Conservation (phyloP, 2,797 vertebrate species). For the Distichodus sexfasciatus region DNA sequence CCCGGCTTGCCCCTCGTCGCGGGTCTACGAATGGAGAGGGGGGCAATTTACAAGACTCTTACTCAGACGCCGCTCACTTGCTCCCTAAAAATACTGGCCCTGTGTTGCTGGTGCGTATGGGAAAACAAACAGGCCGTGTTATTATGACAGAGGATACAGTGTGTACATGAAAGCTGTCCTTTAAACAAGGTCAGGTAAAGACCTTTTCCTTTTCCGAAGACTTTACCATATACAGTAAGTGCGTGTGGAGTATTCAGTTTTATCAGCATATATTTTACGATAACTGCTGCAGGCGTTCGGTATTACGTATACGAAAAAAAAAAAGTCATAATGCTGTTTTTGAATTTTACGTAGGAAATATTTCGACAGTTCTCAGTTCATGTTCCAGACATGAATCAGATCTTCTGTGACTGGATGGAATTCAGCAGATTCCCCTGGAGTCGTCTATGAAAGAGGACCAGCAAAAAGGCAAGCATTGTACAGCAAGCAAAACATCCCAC, state of each 20-base stretch:
- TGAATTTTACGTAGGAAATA: slow-evolving; percentile 12
- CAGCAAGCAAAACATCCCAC: slow-evolving; percentile 39
- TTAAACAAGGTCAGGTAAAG: not conserved
- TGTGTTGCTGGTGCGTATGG: not conserved
- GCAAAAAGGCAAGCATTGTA: slow-evolving; percentile 46
- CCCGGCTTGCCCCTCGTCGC: not conserved
- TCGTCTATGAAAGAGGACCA: slow-evolving; percentile 50
- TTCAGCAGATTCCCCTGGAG: slow-evolving; percentile 37
- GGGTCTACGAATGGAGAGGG: not conserved
- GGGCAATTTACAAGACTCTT: not conserved
- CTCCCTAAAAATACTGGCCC: not conserved
- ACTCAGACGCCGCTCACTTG: not conserved
- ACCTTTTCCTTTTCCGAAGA: not conserved
- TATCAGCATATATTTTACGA: no score
- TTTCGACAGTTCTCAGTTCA: slow-evolving; percentile 48
- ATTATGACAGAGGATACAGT: not conserved
- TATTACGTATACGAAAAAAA: slow-evolving; percentile 6
- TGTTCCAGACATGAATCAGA: slow-evolving; percentile 65
- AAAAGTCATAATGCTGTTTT: not conserved
- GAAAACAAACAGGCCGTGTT: slow-evolving; percentile 3
- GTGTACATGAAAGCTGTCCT: not conserved
- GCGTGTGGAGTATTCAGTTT: not conserved
- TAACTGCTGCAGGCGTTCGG: no score
- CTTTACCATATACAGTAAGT: not conserved
- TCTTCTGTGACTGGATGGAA: slow-evolving; percentile 33